These are phyloP conservation scores for Dolichopus griseipennis DNA, from an alignment of 2,888 invertebrate species.

Conservation along the genomic window DNA sequence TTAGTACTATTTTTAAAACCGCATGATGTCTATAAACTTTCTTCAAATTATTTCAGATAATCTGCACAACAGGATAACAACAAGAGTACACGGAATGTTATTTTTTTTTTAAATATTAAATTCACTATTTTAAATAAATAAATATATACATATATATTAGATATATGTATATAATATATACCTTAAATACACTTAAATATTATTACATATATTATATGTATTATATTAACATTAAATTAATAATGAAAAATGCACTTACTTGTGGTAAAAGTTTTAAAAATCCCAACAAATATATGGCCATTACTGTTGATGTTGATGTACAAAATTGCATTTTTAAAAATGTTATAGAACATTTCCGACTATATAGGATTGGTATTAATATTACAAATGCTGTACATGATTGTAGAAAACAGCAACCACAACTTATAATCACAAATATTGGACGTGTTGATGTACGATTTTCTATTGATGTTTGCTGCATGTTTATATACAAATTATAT, in stretches of 20 bases:
- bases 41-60: too few relatives aligned
- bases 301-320: slow-evolving; percentile 59
- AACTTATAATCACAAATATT: slow-evolving; percentile 42
- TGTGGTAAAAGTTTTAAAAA: slow-evolving; percentile 45
- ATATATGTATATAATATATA: too few relatives aligned
- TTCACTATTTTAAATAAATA: too few relatives aligned
- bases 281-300: slow-evolving; percentile 51
- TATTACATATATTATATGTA: too few relatives aligned
- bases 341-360: slow-evolving; percentile 48
- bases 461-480: slow-evolving; percentile 29
- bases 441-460: slow-evolving; percentile 32
- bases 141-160: too few relatives aligned
- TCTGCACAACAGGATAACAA: too few relatives aligned
- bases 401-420: slow-evolving; percentile 42
- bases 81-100: too few relatives aligned
- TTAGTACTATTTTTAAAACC: too few relatives aligned
- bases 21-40: too few relatives aligned
- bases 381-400: slow-evolving; percentile 42
- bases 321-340: slow-evolving; percentile 63
- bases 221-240: too few relatives aligned
- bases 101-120: too few relatives aligned
- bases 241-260: slow-evolving; percentile 36
- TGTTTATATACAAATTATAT: background rate
- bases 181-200: too few relatives aligned
- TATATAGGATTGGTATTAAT: slow-evolving; percentile 41